Evolutionary conservation across 2,888 invertebrate species (phyloP), one percentile per base, ranked within the genome.

Genomic region (Willowsia nigromaculata): DNA sequence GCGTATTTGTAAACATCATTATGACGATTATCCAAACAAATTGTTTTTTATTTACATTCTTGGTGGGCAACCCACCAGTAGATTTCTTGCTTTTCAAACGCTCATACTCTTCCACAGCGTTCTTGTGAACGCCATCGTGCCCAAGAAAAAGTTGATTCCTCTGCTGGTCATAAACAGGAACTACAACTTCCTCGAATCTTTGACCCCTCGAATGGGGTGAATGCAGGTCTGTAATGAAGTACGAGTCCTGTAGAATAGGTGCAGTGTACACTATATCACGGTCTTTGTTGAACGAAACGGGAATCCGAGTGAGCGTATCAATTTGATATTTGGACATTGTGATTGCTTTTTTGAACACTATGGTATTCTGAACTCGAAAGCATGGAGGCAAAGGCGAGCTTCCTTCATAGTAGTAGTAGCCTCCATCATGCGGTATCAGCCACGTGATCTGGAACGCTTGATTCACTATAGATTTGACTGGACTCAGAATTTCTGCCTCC

Each of bases 81-180:
- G 25, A n/a, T 11, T 27, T 50, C n/a, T n/a, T n/a, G n/a, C n/a
- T n/a, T n/a, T n/a, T n/a, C n/a, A n/a, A n/a, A n/a, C n/a, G n/a
- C 3, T 76, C 76, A 76, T 22, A 47, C 50, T 50, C 25, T 13
- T 76, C 80, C 59, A 84, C 81, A n/a, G n/a, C n/a, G n/a, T n/a
- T n/a, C n/a, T n/a, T n/a, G n/a, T n/a, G n/a, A n/a, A n/a, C n/a
- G n/a, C n/a, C n/a, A n/a, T n/a, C n/a, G 33, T 50, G 18, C 0
- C 53, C 50, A 3, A 87, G 81, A 37, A 87, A 87, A 18, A 68
- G 81, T 37, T 87, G 87, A 30, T 80, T 87, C 27, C 87, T 37
- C 37, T 40, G 30, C 59, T 87, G 53, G 25, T 65, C 25, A 59
- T 50, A 37, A 6, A 87, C 53, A 27, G 53, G 37, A 6, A 65